Evolutionary conservation across 2,888 invertebrate genomes (phyloP).

Genomic region (Yponomeuta cagnagella): DNA sequence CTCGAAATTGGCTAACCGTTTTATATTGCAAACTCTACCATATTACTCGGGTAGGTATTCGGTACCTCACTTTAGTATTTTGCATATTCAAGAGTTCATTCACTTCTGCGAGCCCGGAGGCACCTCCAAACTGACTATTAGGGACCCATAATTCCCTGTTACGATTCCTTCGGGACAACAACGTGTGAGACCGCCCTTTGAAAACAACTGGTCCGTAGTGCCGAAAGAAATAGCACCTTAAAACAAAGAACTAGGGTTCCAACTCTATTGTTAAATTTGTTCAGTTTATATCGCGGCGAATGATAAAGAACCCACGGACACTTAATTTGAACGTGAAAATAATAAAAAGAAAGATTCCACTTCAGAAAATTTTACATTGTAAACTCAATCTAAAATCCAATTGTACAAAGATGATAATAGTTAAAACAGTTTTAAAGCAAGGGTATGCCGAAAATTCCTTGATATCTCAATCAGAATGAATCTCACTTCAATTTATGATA

Average conservation of each 20-base stretch:
- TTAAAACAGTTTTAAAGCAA: slow-evolving; percentile 16
- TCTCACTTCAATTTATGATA: slow-evolving; percentile 22
- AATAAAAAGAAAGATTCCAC: slow-evolving; percentile 5
- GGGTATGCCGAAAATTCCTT: slow-evolving; percentile 18
- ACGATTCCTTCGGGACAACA: slow-evolving; percentile 22
- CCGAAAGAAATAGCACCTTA: slow-evolving; percentile 10
- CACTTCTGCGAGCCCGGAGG: slow-evolving; percentile 22
- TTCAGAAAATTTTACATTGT: not conserved
- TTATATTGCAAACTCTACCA: not conserved
- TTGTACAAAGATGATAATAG: slow-evolving; percentile 15
- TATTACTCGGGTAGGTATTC: not conserved
- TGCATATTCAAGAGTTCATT: slow-evolving; percentile 22
- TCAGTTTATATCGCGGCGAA: slow-evolving; percentile 5
- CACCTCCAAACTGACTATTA: slow-evolving; percentile 23
- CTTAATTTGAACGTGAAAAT: slow-evolving; percentile 18
- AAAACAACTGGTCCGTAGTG: slow-evolving; percentile 15
- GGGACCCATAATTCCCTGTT: slow-evolving; percentile 23
- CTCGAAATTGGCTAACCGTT: not conserved
- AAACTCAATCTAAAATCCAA: slow-evolving; percentile 16
- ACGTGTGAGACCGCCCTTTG: slow-evolving; percentile 28
- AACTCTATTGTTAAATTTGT: not conserved
- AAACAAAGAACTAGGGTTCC: not conserved
- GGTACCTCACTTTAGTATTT: slow-evolving; percentile 11
- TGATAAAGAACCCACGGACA: slow-evolving; percentile 19
- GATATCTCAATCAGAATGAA: slow-evolving; percentile 26